A percentile compares a stretch with the other conserved stretches of the same genome.
These are phyloP conservation scores for Atrichornis clamosus DNA, from an alignment of 2,113 vertebrate genomes.

Conservation along the genomic window DNA sequence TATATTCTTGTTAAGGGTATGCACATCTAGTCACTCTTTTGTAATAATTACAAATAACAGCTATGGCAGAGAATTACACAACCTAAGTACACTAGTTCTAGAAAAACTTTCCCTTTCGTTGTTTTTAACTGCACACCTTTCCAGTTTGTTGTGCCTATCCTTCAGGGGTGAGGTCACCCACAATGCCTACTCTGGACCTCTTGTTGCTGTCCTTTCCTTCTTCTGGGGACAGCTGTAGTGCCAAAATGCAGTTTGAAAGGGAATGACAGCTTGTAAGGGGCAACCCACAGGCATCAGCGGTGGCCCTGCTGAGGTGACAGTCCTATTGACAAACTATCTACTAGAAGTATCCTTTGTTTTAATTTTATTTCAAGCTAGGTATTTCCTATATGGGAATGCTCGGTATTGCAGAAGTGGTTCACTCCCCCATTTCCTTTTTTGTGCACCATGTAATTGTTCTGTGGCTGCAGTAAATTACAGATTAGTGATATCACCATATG, in stretches of 20 bases:
- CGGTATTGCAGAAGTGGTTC: neutral
- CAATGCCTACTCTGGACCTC: neutral
- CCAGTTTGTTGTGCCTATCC: neutral
- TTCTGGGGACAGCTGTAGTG: neutral
- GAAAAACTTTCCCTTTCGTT: neutral
- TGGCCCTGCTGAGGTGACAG: neutral
- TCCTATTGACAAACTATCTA: accelerated
- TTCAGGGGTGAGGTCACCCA: neutral
- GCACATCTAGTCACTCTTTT: neutral
- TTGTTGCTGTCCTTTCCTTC: neutral
- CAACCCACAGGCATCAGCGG: neutral
- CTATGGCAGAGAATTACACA: neutral
- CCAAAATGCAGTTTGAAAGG: neutral
- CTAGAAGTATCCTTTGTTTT: neutral
- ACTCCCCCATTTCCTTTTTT: neutral
- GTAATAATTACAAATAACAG: neutral
- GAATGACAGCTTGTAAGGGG: neutral
- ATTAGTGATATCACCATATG: neutral
- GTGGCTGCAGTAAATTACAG: neutral
- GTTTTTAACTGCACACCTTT: neutral
- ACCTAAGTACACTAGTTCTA: neutral
- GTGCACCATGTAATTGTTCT: neutral
- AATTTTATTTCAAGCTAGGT: neutral
- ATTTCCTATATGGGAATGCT: neutral
- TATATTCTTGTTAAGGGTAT: neutral